phyloP scores from a whole-genome alignment of 2,797 vertebrate species.

The Acomys russatus region DNA sequence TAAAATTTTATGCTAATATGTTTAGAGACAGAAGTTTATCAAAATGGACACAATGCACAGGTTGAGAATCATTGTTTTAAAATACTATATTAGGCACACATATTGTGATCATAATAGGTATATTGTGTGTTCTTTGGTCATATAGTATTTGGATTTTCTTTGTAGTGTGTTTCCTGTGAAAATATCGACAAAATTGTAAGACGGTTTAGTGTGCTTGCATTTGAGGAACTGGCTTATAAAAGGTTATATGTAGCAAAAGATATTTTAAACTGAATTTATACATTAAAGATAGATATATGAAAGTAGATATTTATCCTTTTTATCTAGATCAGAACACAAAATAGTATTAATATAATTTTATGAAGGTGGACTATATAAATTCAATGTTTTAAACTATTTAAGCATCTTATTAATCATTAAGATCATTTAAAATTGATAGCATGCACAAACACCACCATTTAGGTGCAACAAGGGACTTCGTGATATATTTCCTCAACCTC shows the following conservation, averaged over 20 bases:
- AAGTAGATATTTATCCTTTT: background rate
- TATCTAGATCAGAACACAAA: background rate
- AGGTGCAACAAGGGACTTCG: too few relatives aligned
- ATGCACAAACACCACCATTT: too few relatives aligned
- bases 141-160: background rate
- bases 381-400: background rate
- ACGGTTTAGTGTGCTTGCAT: background rate
- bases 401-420: background rate
- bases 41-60: background rate
- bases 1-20: background rate
- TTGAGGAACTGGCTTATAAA: background rate
- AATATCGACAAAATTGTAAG: background rate
- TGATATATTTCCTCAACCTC: too few relatives aligned
- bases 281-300: background rate
- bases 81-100: background rate
- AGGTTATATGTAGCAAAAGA: background rate
- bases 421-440: background rate
- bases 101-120: background rate
- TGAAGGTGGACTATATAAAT: background rate
- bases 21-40: background rate
- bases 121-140: background rate
- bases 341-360: background rate
- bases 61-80: background rate
- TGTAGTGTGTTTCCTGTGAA: background rate
- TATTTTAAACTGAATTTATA: background rate